Conservation (phyloP, 2,113 vertebrate species). For the Tupaia chinensis region DNA sequence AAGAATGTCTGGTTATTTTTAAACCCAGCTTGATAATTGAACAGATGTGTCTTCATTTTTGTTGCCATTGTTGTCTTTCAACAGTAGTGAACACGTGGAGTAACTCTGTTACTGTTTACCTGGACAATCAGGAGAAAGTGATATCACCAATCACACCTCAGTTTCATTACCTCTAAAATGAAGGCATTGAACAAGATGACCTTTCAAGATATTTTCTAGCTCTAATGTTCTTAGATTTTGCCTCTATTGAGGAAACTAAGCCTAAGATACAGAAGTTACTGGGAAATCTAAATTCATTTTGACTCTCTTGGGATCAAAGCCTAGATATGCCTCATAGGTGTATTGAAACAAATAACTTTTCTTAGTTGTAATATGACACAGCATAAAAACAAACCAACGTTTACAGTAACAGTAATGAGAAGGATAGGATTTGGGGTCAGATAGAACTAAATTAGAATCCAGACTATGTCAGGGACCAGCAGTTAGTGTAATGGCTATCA, state of each 20-base stretch:
- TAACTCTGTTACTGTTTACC: neutral
- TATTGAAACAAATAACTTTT: slow-evolving; percentile 41
- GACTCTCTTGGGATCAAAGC: neutral
- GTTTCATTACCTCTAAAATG: neutral
- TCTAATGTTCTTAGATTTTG: neutral
- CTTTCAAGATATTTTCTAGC: neutral
- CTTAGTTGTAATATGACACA: neutral
- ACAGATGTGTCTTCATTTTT: neutral
- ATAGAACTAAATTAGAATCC: neutral
- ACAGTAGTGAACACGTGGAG: neutral
- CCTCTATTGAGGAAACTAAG: neutral
- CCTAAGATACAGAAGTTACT: neutral
- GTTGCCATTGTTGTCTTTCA: neutral
- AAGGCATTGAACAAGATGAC: neutral
- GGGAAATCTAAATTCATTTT: neutral
- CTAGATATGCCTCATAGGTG: neutral
- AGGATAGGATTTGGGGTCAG: neutral
- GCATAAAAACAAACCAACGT: neutral
- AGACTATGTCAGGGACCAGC: neutral
- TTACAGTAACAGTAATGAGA: neutral
- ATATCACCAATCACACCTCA: neutral
- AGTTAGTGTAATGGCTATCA: too few species aligned
- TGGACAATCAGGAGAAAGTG: neutral
- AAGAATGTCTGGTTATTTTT: neutral
- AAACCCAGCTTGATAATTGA: neutral